phyloP scores from a whole-genome alignment of 2,888 invertebrate genomes.

The Macrosiphum euphorbiae region DNA sequence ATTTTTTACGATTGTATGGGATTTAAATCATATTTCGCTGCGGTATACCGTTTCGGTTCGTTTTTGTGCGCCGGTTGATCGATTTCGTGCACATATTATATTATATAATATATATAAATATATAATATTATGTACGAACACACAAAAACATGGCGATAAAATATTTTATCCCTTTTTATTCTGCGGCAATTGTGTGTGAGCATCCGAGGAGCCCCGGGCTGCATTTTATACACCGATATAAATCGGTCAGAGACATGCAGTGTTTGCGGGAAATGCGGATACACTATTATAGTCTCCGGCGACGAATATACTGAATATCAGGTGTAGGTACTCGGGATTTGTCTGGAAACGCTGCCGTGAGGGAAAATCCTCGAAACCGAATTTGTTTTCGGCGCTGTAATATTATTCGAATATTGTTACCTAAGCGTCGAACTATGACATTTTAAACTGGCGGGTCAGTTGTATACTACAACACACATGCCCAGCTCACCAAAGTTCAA shows the following conservation, averaged over 20 bases:
- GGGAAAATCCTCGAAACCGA: not conserved
- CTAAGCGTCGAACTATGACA: not conserved
- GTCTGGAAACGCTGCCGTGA: not conserved
- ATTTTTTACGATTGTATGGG: not conserved
- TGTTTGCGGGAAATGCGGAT: not conserved
- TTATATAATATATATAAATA: not conserved
- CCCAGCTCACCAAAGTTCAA: not conserved
- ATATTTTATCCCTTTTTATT: slow-evolving; percentile 2
- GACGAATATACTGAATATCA: not conserved
- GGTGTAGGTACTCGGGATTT: not conserved
- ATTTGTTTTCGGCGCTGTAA: not conserved
- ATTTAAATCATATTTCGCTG: not conserved
- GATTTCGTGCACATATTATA: not conserved
- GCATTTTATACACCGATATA: not conserved
- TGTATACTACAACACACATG: not conserved
- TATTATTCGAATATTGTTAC: not conserved
- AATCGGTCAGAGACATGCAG: not conserved
- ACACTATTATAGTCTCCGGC: not conserved
- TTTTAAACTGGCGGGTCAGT: not conserved
- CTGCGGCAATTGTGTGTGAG: not conserved
- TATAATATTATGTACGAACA: not conserved
- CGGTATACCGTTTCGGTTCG: not conserved
- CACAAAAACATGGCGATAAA: not conserved
- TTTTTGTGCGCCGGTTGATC: not conserved
- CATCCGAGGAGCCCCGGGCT: not conserved